Base-by-base conservation (phyloP, 2,797 vertebrate genomes). In the Rhynchotus rufescens region DNA sequence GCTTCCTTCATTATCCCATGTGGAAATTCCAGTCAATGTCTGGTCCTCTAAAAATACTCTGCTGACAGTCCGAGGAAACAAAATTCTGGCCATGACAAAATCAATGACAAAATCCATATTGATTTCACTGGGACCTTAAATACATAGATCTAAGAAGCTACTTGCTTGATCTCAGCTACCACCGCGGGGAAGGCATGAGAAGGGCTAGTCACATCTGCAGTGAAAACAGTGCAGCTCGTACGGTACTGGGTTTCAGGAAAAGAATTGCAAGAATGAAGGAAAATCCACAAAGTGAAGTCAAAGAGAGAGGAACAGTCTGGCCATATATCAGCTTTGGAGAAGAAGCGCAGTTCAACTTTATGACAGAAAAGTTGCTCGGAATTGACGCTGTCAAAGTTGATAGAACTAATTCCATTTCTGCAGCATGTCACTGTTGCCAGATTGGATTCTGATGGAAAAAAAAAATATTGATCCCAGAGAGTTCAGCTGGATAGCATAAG, bases 81-180 rank as follows among this genome's bases (percentile, higher is more conserved):
- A 93, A 96, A 89, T 73, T 64, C 75, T 5, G 10, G 13, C 25
- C 73, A 44, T 51, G 71, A 79, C 30, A 81, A 86, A 77, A 87
- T 0, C 20, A 5, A 64, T 80, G 36, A 57, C 71, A 87, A 85
- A 94, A 85, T 66, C 67, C 19, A 8, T 76, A 59, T 44, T 68
- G 52, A 73, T 77, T 92, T 90, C 62, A 54, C 32, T 61, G 26
- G 22, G 47, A 56, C 56, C 13, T 59, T 28, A 73, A 32, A 56
- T 40, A 60, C 20, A 12, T 6, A 79, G 42, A 85, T 75, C 16
- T 83, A 78, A 75, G 56, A 76, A 89, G 84, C 76, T 64, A 30
- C 36, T 26, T 56, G 20, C 44, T 54, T 90, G 34, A 57, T 84
- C 51, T 80, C 59, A 45, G 51, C 47, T 83, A 51, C 59, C 45